Conservation (phyloP, 2,113 vertebrate genomes). For the Nycticryphes semicollaris region DNA sequence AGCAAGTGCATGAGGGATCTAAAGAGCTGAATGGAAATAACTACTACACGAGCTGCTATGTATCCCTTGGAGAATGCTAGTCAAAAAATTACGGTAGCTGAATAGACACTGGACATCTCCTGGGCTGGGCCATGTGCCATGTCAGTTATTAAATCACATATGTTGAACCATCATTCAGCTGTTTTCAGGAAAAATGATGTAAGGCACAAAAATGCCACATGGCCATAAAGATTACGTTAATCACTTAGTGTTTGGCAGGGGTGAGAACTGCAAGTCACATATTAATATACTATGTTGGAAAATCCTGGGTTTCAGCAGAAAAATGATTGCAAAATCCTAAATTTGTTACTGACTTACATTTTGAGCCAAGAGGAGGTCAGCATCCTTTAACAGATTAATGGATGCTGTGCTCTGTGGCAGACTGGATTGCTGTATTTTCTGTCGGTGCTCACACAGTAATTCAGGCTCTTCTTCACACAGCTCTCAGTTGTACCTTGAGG, state of each 20-base stretch:
- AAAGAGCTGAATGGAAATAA: background rate
- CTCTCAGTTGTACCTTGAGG: background rate
- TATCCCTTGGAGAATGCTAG: background rate
- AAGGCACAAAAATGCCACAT: background rate
- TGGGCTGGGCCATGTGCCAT: background rate
- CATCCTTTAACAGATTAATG: background rate
- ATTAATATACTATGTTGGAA: background rate
- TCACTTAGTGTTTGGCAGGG: background rate
- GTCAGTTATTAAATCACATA: background rate
- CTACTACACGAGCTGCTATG: background rate
- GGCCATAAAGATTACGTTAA: background rate
- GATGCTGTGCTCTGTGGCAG: background rate
- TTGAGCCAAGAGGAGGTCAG: background rate
- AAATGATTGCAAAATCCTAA: slow-evolving; percentile 4
- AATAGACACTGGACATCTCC: background rate
- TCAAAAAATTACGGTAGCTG: background rate
- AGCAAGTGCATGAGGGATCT: background rate
- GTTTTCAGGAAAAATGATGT: slow-evolving; percentile 12
- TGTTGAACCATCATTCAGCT: background rate
- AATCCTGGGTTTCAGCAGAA: background rate
- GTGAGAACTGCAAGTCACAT: background rate
- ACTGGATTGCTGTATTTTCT: background rate
- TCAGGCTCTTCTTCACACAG: background rate
- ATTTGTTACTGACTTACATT: background rate
- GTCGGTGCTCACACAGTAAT: background rate